A percentile compares a stretch with the other conserved stretches of the same genome.
phyloP scores from a whole-genome alignment of 1,140 invertebrate species.

The Acarapis woodi region DNA sequence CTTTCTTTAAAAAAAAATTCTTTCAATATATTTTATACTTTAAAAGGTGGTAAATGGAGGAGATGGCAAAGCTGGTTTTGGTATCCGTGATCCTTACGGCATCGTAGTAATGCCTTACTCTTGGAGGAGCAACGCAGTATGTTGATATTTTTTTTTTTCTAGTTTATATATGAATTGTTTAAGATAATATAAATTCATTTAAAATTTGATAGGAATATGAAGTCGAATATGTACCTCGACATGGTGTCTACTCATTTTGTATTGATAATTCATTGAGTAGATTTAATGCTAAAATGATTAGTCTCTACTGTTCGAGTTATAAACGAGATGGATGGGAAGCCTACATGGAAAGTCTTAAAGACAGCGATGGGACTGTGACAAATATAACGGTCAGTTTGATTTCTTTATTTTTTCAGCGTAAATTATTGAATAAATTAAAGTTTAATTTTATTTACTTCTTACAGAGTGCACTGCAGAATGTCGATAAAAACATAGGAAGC shows the following conservation, averaged over 20 bases:
- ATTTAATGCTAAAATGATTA: constrained; percentile 68
- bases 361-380: constrained; percentile 50
- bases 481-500: constrained; percentile 52
- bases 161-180: not conserved
- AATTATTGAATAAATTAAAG: not conserved
- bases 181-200: not conserved
- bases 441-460: not conserved
- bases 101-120: constrained; percentile 59
- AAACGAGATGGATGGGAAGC: constrained; percentile 74
- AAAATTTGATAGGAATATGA: not conserved
- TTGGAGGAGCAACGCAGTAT: constrained; percentile 48
- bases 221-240: constrained; percentile 2
- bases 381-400: constrained; percentile 38
- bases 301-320: constrained; percentile 71
- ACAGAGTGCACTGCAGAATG: constrained; percentile 27
- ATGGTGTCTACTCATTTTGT: constrained; percentile 45
- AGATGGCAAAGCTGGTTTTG: constrained; percentile 69
- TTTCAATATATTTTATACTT: constrained; percentile 3
- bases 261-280: constrained; percentile 79
- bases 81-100: constrained; percentile 50
- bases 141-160: not conserved
- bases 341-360: constrained; percentile 59
- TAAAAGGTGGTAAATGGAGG: constrained; percentile 37
- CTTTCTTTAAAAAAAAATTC: too few relatives aligned
- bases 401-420: not conserved